Percentiles rank a stretch among this genome's conserved stretches.
Evolutionary conservation across 2,797 vertebrate species (phyloP).

Genomic region (Numenius phaeopus): DNA sequence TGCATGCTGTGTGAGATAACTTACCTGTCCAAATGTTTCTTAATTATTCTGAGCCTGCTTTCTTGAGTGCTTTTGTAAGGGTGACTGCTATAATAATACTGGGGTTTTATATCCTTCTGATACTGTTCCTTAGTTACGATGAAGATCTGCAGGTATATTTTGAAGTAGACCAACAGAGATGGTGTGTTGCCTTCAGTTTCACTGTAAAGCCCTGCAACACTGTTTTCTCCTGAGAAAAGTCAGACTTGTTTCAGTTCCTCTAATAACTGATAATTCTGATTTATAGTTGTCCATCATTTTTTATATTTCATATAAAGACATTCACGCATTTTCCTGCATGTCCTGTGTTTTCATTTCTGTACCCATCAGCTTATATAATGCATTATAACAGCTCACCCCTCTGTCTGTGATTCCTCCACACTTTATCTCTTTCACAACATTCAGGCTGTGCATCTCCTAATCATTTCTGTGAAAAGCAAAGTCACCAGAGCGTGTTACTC

Average conservation of each 20-base stretch:
- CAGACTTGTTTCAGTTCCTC: not conserved
- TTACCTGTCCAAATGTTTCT: not conserved
- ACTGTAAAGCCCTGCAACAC: not conserved
- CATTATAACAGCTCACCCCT: accelerated
- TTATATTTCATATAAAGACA: not conserved
- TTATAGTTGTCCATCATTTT: not conserved
- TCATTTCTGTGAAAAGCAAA: not conserved
- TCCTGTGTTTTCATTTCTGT: not conserved
- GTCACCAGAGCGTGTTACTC: not conserved
- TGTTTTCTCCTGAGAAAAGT: not conserved
- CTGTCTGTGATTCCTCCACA: accelerated
- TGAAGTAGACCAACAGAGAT: not conserved
- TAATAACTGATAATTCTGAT: not conserved
- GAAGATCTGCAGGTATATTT: not conserved
- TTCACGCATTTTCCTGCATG: not conserved
- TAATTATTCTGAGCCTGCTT: not conserved
- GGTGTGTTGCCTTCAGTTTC: not conserved
- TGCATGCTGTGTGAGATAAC: accelerated
- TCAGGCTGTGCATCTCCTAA: not conserved
- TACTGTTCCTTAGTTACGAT: not conserved
- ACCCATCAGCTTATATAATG: not conserved
- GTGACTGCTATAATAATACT: not conserved
- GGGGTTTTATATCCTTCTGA: not conserved
- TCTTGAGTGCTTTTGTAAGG: not conserved
- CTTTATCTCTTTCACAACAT: not conserved